Evolutionary conservation across 1,140 invertebrate genomes (phyloP).

Genomic region (Charaxes varanes): DNA sequence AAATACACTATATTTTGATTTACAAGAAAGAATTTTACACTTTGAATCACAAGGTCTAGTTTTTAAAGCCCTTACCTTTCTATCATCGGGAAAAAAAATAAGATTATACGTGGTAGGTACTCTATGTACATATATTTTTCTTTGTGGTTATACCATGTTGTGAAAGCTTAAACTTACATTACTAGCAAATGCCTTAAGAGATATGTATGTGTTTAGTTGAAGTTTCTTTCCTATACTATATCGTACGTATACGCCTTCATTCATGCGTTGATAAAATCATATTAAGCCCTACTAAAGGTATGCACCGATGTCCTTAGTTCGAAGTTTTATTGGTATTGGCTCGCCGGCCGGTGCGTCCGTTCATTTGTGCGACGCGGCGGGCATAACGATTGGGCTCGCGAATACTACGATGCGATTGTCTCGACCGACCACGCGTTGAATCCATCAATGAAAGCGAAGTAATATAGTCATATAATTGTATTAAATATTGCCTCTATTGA

Average conservation of each 20-base stretch:
- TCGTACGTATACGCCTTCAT: constrained; percentile 23
- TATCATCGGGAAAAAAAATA: no score
- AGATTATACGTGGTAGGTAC: no score
- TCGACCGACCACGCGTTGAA: constrained; percentile 31
- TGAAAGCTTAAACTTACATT: no score
- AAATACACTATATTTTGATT: no score
- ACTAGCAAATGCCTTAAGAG: no score
- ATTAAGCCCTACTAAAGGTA: constrained; percentile 45
- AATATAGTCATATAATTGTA: constrained; percentile 20
- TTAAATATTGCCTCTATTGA: no score
- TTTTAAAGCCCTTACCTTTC: no score
- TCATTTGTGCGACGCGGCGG: constrained; percentile 66
- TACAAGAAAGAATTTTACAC: no score
- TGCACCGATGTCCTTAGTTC: constrained; percentile 45
- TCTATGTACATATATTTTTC: no score
- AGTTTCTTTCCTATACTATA: not conserved
- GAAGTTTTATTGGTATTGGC: constrained; percentile 62
- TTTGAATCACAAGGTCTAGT: no score
- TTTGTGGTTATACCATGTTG: no score
- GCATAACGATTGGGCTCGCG: constrained; percentile 57
- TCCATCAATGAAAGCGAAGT: constrained; percentile 58
- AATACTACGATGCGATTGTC: constrained; percentile 56
- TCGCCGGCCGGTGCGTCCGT: constrained; percentile 56
- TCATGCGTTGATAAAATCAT: constrained; percentile 53
- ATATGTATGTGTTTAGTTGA: not conserved